Evolutionary conservation across 2,797 vertebrate genomes (phyloP).

Genomic region (Limosa lapponica): DNA sequence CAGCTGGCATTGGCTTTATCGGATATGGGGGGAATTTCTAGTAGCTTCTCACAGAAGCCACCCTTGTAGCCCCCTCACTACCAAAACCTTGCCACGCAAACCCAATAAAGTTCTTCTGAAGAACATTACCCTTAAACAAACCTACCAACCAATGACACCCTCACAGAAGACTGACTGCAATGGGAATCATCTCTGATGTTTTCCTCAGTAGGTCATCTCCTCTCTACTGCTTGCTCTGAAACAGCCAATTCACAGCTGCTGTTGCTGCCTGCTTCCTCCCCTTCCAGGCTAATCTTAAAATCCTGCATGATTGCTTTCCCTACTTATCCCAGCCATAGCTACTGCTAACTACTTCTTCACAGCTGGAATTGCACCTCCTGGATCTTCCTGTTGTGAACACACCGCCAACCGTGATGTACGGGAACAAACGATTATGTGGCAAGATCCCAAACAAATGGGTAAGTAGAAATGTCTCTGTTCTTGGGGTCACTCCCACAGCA

Average conservation of each 20-base stretch:
- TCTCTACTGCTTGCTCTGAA: neutral
- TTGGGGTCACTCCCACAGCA: neutral
- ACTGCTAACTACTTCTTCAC: neutral
- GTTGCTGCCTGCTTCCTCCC: neutral
- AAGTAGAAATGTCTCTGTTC: neutral
- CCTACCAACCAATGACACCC: neutral
- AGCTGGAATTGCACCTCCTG: neutral
- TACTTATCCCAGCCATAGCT: neutral
- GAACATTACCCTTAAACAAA: neutral
- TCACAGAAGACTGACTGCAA: neutral
- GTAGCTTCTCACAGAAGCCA: neutral
- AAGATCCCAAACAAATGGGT: neutral
- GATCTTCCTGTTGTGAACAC: neutral
- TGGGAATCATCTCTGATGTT: neutral
- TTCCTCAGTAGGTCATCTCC: neutral
- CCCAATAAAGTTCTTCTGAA: neutral
- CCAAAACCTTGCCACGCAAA: neutral
- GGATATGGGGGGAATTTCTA: accelerated
- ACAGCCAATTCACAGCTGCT: neutral
- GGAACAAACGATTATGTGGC: accelerated
- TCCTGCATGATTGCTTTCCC: neutral
- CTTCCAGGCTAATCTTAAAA: neutral
- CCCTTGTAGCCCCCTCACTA: neutral
- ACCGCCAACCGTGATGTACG: accelerated
- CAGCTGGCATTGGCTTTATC: accelerated